Base-by-base conservation (phyloP, 2,888 invertebrate genomes). In the Hirtodrosophila duncani region DNA sequence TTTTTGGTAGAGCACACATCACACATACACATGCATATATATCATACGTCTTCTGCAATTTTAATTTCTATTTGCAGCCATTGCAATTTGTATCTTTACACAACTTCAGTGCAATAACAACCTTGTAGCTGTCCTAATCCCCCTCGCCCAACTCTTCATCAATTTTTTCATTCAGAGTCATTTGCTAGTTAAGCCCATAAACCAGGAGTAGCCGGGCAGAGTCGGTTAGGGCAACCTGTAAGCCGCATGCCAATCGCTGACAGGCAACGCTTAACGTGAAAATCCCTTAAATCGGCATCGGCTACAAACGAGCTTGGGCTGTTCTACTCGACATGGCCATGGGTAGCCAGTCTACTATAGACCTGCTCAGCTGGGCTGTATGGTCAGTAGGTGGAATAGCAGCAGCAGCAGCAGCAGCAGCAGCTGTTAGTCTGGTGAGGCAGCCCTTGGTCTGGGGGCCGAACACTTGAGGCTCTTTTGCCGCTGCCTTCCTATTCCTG, bases 201-300 rank as follows among this genome's bases (percentile, higher is more conserved):
- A 58, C 63, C 63, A 56, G 39, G 34, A 7, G 30, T 16, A 31
- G 30, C n/a, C n/a, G 33, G 21, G 38, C 31, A 48, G 38, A 48
- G 20, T 26, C 43, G 13, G 49, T 50, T 30, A 36, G 39, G 49
- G 59, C 67, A 67, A 75, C 71, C 67, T 74, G 77, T 77, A 77
- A 75, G 77, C 74, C 65, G 67, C 62, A 68, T 75, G 71, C 74
- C 77, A 75, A 77, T 64, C 71, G 74, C 67, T 78, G 78, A 75
- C 74, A 75, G 67, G 59, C 61, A 58, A 38, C 71, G 75, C 74
- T 75, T 75, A 75, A 60, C 64, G 62, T 44, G 62, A 55, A 75
- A 75, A 75, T 71, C 78, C 74, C 46, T 60, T 75, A 74, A 75
- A 74, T 67, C 75, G 57, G n/a, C 58, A 53, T 45, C 48, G 14